Percentiles rank a stretch among this genome's conserved stretches.
Evolutionary conservation across 2,888 invertebrate species (phyloP).

Genomic region (Hecatera dysodea): DNA sequence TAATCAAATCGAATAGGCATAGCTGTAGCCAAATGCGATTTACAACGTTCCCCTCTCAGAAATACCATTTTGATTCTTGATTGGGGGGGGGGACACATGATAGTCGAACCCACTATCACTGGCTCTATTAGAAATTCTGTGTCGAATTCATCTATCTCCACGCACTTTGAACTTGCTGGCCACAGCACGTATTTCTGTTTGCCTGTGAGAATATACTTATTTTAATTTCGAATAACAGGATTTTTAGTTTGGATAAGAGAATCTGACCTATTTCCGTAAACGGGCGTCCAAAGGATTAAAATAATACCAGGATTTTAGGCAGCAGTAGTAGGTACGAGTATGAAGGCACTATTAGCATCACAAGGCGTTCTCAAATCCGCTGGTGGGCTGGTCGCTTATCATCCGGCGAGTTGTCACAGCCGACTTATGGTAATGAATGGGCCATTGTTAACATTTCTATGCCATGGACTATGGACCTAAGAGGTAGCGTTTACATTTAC

Average conservation of each 20-base stretch:
- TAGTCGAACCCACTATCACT: too few relatives aligned
- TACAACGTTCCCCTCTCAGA: too few relatives aligned
- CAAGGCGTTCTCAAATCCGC: constrained; percentile 25
- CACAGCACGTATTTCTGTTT: too few relatives aligned
- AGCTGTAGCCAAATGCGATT: too few relatives aligned
- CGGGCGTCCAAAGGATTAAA: neutral
- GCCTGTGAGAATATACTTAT: too few relatives aligned
- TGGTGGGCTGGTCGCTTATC: constrained; percentile 49
- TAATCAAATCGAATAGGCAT: neutral
- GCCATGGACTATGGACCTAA: constrained; percentile 9
- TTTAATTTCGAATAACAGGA: too few relatives aligned
- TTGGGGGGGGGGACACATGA: too few relatives aligned
- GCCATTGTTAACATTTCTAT: constrained; percentile 53
- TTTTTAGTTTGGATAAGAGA: too few relatives aligned
- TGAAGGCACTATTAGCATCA: constrained; percentile 33
- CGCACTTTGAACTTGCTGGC: too few relatives aligned
- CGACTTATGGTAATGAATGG: constrained; percentile 58
- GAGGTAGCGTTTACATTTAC: constrained; percentile 16
- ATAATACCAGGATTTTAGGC: constrained; percentile 4
- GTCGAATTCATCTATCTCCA: too few relatives aligned
- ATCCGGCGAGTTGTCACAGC: constrained; percentile 48
- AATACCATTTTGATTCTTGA: too few relatives aligned
- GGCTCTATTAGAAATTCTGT: too few relatives aligned
- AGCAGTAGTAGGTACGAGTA: neutral
- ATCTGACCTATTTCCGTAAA: constrained; percentile 3